Conservation (phyloP, 2,888 invertebrate species). For the Antheraea yamamai region DNA sequence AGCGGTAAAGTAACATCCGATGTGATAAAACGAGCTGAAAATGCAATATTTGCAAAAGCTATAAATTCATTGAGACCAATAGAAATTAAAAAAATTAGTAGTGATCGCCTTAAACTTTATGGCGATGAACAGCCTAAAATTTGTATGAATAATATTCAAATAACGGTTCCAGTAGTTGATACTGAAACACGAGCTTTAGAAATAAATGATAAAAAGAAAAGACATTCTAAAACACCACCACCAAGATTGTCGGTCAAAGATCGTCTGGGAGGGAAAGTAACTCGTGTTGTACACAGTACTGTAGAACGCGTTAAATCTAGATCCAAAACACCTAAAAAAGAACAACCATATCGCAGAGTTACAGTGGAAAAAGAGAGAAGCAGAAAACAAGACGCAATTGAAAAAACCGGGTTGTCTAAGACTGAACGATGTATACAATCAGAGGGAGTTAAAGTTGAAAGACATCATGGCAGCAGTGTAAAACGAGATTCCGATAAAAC, state of each 20-base stretch:
- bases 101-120: constrained; percentile 86
- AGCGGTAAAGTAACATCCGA: constrained; percentile 90
- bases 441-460: constrained; percentile 54
- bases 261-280: constrained; percentile 88
- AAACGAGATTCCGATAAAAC: constrained; percentile 54
- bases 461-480: constrained; percentile 48
- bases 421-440: constrained; percentile 51
- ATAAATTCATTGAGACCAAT: constrained; percentile 90
- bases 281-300: constrained; percentile 78
- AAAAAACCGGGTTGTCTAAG: constrained; percentile 51
- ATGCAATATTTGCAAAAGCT: constrained; percentile 94
- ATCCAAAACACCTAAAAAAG: constrained; percentile 77
- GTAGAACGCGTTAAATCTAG: constrained; percentile 80
- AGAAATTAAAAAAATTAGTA: constrained; percentile 88
- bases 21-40: constrained; percentile 94
- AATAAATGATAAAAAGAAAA: constrained; percentile 69
- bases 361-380: constrained; percentile 73
- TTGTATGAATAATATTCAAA: constrained; percentile 76
- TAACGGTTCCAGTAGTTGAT: constrained; percentile 77
- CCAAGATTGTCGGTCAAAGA: constrained; percentile 89
- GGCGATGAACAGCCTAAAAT: constrained; percentile 74
- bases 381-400: constrained; percentile 59
- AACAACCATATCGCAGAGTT: constrained; percentile 75
- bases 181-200: constrained; percentile 73
- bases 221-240: constrained; percentile 80